A percentile compares a stretch with the other conserved stretches of the same genome.
Evolutionary conservation across 2,888 invertebrate species (phyloP).

Genomic region (Volucella inflata): DNA sequence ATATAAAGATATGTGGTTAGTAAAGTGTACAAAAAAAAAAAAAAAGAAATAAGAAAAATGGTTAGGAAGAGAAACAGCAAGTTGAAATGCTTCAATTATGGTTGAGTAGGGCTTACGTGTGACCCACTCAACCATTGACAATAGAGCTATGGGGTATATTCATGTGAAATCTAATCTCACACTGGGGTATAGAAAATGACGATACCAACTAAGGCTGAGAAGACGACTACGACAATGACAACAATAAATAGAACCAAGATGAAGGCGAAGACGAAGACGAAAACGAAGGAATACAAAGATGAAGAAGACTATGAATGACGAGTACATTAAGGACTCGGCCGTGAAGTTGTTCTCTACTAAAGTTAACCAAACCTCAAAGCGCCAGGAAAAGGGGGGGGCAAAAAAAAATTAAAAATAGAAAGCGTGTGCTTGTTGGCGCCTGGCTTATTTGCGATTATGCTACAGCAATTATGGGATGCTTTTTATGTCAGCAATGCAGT

Average conservation of each 20-base stretch:
- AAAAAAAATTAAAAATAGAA: slow-evolving; percentile 1
- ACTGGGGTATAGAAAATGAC: slow-evolving; percentile 5
- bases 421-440: slow-evolving; percentile 41
- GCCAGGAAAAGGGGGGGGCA: too few species aligned
- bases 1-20: slow-evolving; percentile 2
- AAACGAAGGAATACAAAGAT: slow-evolving; percentile 13
- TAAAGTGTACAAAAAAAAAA: slow-evolving; percentile 17
- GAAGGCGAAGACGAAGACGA: slow-evolving; percentile 7
- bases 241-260: background rate
- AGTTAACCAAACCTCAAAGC: slow-evolving; percentile 66
- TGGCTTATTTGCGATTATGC: slow-evolving; percentile 59
- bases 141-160: slow-evolving; percentile 13
- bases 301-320: slow-evolving; percentile 14
- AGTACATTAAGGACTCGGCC: slow-evolving; percentile 63
- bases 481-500: slow-evolving; percentile 70
- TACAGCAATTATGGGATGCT: slow-evolving; percentile 67
- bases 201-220: slow-evolving; percentile 3
- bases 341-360: slow-evolving; percentile 71
- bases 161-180: slow-evolving; percentile 25
- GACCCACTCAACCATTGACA: slow-evolving; percentile 20
- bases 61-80: slow-evolving; percentile 36
- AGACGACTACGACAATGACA: background rate
- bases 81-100: slow-evolving; percentile 63
- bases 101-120: slow-evolving; percentile 51
- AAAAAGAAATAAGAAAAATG: slow-evolving; percentile 61